Percentiles rank a stretch among this genome's conserved stretches.
These are phyloP conservation scores for Leptobrachium leishanense DNA, from an alignment of 2,113 vertebrate species.

Conservation along the genomic window DNA sequence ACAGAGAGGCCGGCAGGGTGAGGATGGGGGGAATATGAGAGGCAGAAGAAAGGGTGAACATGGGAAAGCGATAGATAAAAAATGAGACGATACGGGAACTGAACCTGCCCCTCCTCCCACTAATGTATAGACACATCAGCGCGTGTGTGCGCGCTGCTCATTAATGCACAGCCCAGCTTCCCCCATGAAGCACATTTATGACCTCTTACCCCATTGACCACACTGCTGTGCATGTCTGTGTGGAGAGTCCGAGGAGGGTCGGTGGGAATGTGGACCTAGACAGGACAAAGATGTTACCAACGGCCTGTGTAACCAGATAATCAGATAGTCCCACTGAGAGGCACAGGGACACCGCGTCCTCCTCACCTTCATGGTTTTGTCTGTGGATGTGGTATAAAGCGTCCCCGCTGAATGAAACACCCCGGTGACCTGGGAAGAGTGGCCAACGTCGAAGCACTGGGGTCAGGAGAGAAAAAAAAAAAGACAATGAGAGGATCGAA, in stretches of 20 bases:
- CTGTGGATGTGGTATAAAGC: slow-evolving; percentile 85
- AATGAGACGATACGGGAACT: not conserved
- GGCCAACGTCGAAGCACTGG: slow-evolving; percentile 82
- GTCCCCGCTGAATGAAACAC: slow-evolving; percentile 75
- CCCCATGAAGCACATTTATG: not conserved
- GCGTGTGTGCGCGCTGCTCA: too few relatives aligned
- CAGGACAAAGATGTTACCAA: not conserved
- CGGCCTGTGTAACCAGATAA: not conserved
- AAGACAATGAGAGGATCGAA: not conserved
- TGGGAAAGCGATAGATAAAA: not conserved
- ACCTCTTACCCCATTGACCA: slow-evolving; percentile 79
- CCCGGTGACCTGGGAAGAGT: slow-evolving; percentile 81
- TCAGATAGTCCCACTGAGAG: not conserved
- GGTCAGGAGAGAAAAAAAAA: too few relatives aligned
- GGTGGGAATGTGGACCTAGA: slow-evolving; percentile 83
- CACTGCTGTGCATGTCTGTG: slow-evolving; percentile 69
- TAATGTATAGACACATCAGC: too few relatives aligned
- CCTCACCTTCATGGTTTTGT: slow-evolving; percentile 80
- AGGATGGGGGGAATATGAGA: not conserved
- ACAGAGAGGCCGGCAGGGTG: not conserved
- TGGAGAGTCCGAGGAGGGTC: slow-evolving; percentile 82
- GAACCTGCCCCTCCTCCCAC: too few relatives aligned
- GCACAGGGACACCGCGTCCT: not conserved
- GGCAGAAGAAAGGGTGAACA: not conserved
- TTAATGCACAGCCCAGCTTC: not conserved